Percentiles rank a stretch among this genome's conserved stretches.
phyloP scores from a whole-genome alignment of 2,113 vertebrate species.

The Phaethornis superciliosus region DNA sequence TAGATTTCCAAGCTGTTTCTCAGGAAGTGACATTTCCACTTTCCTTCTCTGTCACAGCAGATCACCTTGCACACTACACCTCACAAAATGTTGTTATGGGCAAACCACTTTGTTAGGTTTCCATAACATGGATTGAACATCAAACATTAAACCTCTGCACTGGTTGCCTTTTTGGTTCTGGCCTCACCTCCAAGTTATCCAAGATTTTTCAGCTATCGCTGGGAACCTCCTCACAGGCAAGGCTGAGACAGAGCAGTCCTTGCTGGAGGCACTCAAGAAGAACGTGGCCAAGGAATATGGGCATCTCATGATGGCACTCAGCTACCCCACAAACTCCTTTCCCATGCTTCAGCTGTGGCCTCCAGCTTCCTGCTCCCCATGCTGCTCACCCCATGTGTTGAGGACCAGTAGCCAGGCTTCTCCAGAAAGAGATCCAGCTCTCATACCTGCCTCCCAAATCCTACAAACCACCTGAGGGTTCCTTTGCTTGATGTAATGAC shows the following conservation, averaged over 20 bases:
- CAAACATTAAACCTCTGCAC: neutral
- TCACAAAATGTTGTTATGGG: neutral
- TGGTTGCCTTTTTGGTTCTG: neutral
- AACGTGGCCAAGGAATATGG: neutral
- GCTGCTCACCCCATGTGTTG: neutral
- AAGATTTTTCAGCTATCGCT: neutral
- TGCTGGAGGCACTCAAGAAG: neutral
- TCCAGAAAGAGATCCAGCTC: neutral
- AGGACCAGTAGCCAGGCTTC: neutral
- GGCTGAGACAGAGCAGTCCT: neutral
- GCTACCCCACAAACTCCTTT: neutral
- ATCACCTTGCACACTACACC: neutral
- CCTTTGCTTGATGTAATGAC: neutral
- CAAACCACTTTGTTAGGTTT: neutral
- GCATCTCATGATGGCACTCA: neutral
- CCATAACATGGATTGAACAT: neutral
- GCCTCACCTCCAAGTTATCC: neutral
- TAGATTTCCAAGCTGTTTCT: neutral
- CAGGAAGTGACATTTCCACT: rapidly evolving
- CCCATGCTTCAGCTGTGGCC: neutral
- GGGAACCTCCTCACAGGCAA: neutral
- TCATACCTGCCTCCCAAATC: neutral
- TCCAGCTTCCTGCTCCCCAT: neutral
- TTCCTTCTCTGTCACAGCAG: neutral
- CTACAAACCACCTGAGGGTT: neutral